Evolutionary conservation across 2,113 vertebrate genomes (phyloP).

Genomic region (Stercorarius parasiticus): DNA sequence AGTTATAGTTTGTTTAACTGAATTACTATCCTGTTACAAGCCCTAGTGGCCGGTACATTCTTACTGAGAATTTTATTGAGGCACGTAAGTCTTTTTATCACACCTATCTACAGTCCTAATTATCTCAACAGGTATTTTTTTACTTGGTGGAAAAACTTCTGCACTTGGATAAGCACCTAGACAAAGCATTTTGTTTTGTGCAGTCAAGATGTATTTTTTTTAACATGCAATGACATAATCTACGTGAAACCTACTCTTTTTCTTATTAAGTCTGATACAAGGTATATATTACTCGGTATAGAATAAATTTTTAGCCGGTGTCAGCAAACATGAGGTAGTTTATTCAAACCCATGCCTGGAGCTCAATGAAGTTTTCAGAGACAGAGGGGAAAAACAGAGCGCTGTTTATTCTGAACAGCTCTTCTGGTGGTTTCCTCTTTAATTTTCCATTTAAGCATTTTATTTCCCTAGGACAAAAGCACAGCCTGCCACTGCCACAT

Average conservation of each 20-base stretch:
- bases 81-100: not conserved
- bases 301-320: not conserved
- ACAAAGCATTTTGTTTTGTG: not conserved
- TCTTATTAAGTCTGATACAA: not conserved
- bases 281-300: not conserved
- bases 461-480: not conserved
- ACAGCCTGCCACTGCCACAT: not conserved
- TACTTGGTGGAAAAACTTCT: not conserved
- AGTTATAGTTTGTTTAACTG: not conserved
- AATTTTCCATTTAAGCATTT: not conserved
- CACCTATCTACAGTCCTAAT: not conserved
- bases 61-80: not conserved
- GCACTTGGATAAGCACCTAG: not conserved
- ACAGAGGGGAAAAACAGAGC: not conserved
- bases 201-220: not conserved
- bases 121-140: not conserved
- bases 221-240: not conserved
- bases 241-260: not conserved
- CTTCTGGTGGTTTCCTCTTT: not conserved
- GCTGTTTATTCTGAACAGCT: not conserved
- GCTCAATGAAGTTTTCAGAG: not conserved
- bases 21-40: not conserved
- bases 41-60: not conserved
- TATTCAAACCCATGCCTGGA: not conserved
- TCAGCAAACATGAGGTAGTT: not conserved